phyloP scores from a whole-genome alignment of 2,113 vertebrate species.

The Tylochromis polylepis region DNA sequence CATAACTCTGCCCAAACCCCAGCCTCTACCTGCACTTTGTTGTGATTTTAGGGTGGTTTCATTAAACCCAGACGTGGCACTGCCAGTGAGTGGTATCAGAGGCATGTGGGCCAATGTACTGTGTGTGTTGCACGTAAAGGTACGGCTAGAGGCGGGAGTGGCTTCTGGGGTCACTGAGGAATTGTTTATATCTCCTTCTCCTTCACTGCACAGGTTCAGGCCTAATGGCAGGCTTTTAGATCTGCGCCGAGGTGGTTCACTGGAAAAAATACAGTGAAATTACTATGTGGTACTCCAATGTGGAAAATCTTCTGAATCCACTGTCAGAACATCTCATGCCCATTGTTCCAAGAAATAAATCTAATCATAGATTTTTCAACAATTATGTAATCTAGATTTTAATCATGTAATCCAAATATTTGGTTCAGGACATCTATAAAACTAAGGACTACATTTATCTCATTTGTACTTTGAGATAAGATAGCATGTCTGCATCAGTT shows the following conservation, averaged over 20 bases:
- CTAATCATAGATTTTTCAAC: neutral
- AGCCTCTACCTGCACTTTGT: neutral
- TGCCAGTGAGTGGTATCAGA: conserved; percentile 21
- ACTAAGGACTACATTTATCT: neutral
- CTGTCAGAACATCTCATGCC: neutral
- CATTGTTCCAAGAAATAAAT: neutral
- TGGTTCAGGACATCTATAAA: neutral
- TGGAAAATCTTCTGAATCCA: neutral
- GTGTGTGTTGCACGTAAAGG: neutral
- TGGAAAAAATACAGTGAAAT: neutral
- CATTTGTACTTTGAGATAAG: neutral
- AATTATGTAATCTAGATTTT: neutral
- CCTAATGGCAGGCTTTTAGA: conserved; percentile 14
- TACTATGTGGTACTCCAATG: neutral
- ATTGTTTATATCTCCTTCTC: neutral
- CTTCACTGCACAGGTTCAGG: neutral
- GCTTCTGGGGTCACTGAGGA: neutral
- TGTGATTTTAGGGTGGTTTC: neutral
- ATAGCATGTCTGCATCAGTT: neutral
- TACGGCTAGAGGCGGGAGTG: neutral
- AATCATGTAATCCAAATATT: neutral
- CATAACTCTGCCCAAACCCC: conserved; percentile 4
- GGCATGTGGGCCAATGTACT: neutral
- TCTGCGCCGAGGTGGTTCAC: neutral
- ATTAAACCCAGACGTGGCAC: neutral